Evolutionary conservation across 2,888 invertebrate genomes (phyloP).

Genomic region (Drosophila helvetica): DNA sequence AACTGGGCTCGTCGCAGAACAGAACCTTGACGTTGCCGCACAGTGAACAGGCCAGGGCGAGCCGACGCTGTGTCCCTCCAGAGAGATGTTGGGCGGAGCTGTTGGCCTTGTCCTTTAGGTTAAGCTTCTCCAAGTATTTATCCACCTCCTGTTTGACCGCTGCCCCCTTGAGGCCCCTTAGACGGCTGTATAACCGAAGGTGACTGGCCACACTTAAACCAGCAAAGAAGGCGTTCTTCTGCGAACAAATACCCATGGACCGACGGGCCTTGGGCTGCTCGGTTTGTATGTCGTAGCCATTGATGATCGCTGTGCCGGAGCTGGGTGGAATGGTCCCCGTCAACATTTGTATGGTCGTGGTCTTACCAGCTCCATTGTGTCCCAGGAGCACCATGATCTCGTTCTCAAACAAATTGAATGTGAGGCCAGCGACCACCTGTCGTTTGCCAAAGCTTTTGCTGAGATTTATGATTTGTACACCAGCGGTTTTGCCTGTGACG

Average conservation of each 20-base stretch:
- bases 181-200: slow-evolving; percentile 89
- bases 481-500: slow-evolving; percentile 82
- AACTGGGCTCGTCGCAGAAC: slow-evolving; percentile 89
- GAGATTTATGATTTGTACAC: slow-evolving; percentile 86
- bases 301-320: slow-evolving; percentile 87
- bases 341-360: slow-evolving; percentile 95
- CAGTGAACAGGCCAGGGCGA: slow-evolving; percentile 90
- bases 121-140: slow-evolving; percentile 86
- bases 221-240: slow-evolving; percentile 91
- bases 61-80: slow-evolving; percentile 90
- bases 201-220: slow-evolving; percentile 92
- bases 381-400: slow-evolving; percentile 93
- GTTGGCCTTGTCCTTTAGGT: slow-evolving; percentile 87
- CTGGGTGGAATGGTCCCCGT: slow-evolving; percentile 89
- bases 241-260: slow-evolving; percentile 91
- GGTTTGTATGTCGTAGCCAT: slow-evolving; percentile 87
- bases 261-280: slow-evolving; percentile 87
- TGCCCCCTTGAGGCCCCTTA: slow-evolving; percentile 86
- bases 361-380: slow-evolving; percentile 93
- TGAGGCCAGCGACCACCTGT: slow-evolving; percentile 87
- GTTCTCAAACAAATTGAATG: slow-evolving; percentile 91
- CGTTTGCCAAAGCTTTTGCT: slow-evolving; percentile 86
- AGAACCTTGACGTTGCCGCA: slow-evolving; percentile 89
- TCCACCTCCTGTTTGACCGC: slow-evolving; percentile 86
- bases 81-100: slow-evolving; percentile 86